Evolutionary conservation across 2,888 invertebrate species (phyloP), one percentile per base, ranked within the genome.

Genomic region (Rhynchonema sp.): DNA sequence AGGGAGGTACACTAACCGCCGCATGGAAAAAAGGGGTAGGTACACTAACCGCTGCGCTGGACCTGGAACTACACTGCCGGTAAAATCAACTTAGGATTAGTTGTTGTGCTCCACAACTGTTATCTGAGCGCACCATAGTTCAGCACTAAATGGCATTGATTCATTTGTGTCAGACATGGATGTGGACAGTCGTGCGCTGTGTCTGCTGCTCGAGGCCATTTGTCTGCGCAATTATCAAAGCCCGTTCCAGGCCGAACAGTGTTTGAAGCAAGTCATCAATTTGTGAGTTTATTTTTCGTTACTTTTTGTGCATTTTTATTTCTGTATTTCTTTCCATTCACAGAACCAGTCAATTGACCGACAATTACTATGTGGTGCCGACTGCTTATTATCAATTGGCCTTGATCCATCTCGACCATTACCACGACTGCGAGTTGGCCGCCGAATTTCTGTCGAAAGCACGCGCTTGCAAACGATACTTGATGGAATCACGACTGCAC

Each of bases 311-410:
- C 52, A 6, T 6, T n/a, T 38, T 38, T n/a, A n/a, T n/a, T 38
- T 38, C 6, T 17, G 38, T 38, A 17, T 38, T 17, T 38, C 38
- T 6, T 38, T 38, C 17, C 38, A 38, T 38, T 66, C 66, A 55
- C 69, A 77, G 76, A 64, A 74, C 75, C 62, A 73, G 72, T 61
- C 66, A 82, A 57, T 80, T 92, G 61, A 83, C 84, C 62, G 84
- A 86, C 64, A 89, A 92, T 72, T 80, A 80, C 0, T 90, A 85
- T 76, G 75, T 94, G 60, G 78, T 87, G 23, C 91, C 92, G 0
- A 91, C 86, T 74, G 82, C 89, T 2, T 79, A 83, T 57, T 84
- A 86, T 22, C 92, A 94, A 74, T 79, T 89, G 68, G 91, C 86
- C 0, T 79, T 87, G 70, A 78, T 90, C 60, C 82, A 85, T 71